phyloP scores from a whole-genome alignment of 2,113 vertebrate species.

The Otolemur garnettii region DNA sequence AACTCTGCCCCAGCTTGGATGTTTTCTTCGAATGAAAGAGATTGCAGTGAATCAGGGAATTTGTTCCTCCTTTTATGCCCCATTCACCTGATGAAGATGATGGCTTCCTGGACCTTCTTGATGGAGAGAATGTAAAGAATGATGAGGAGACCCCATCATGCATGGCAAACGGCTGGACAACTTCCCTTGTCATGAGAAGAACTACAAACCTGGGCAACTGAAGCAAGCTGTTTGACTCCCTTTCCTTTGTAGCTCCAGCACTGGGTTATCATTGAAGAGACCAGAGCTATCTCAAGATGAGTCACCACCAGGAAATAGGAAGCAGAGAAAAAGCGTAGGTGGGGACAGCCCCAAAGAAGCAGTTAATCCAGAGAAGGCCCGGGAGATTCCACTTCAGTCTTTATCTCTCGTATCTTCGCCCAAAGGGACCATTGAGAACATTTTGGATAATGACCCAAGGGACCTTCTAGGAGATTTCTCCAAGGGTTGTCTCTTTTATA shows the following conservation, averaged over 20 bases:
- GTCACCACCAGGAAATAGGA: constrained; percentile 89
- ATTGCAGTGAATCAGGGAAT: neutral
- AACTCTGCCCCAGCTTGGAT: constrained; percentile 90
- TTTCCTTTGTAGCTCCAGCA: constrained; percentile 81
- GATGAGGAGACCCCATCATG: too few relatives aligned
- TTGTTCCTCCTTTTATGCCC: constrained; percentile 87
- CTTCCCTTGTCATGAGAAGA: too few relatives aligned
- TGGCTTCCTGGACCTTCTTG: constrained; percentile 94
- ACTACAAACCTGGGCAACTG: constrained; percentile 66
- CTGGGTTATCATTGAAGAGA: constrained; percentile 89
- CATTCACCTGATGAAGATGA: constrained; percentile 91
- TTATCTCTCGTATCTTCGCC: constrained; percentile 89
- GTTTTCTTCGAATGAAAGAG: constrained; percentile 72
- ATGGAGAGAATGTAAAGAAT: constrained; percentile 88
- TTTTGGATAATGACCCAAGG: constrained; percentile 92
- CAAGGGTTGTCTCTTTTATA: constrained; percentile 95
- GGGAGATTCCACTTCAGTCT: constrained; percentile 82
- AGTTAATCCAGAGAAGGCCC: neutral
- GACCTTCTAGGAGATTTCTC: constrained; percentile 98
- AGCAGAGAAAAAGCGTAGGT: constrained; percentile 90
- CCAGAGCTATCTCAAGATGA: constrained; percentile 91
- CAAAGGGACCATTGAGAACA: constrained; percentile 91
- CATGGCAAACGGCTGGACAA: too few relatives aligned
- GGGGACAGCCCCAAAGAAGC: constrained; percentile 74
- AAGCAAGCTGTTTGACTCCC: constrained; percentile 87